phyloP scores from a whole-genome alignment of 2,888 invertebrate species.

The Laothoe populi region DNA sequence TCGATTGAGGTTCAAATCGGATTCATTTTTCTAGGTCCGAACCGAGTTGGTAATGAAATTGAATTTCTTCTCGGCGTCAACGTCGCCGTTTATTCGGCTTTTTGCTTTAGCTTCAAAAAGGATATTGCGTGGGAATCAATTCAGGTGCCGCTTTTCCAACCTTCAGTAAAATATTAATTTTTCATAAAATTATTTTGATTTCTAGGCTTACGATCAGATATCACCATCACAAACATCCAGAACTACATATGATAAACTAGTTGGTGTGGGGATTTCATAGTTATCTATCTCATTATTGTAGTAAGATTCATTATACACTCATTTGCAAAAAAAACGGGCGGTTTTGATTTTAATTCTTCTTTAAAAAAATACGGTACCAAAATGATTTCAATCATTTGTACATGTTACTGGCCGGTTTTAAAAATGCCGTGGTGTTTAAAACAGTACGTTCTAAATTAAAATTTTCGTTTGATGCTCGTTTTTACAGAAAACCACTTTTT shows the following conservation, averaged over 20 bases:
- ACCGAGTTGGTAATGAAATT: conserved; percentile 70
- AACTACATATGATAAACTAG: not conserved
- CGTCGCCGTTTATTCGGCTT: conserved; percentile 71
- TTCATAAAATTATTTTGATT: conserved; percentile 50
- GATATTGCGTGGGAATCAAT: conserved; percentile 81
- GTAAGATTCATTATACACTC: not conserved
- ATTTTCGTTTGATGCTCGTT: no score
- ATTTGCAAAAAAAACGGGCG: no score
- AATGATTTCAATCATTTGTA: no score
- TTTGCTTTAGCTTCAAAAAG: conserved; percentile 74
- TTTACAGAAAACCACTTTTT: no score
- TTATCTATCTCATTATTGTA: not conserved
- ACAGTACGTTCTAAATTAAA: no score
- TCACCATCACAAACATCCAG: not conserved
- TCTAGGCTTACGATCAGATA: conserved; percentile 28
- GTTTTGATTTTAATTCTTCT: no score
- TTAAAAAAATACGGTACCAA: no score
- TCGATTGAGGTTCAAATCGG: conserved; percentile 42
- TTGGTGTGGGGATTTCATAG: not conserved
- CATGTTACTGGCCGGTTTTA: no score
- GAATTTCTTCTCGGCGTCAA: conserved; percentile 67
- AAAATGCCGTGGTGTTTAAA: no score
- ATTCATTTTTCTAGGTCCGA: conserved; percentile 56
- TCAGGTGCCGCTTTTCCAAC: conserved; percentile 70
- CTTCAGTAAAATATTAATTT: conserved; percentile 67